Evolutionary conservation across 1,140 invertebrate genomes (phyloP), one percentile per base, ranked within the genome.

Genomic region (Pogonus chalceus): DNA sequence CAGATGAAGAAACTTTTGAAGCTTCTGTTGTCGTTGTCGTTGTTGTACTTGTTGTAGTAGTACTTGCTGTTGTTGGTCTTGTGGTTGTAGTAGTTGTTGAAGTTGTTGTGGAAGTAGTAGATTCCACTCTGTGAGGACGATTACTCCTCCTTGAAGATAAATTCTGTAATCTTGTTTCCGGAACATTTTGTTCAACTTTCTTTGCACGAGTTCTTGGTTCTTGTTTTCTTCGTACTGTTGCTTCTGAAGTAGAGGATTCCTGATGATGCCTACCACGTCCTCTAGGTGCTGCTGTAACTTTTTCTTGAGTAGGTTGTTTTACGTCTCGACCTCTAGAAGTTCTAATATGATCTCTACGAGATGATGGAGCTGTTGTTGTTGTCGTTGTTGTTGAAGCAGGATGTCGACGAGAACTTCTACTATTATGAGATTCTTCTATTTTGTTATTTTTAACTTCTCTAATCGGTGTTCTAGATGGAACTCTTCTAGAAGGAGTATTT

Each of bases 21-120:
- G 56, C 53, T 18, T 52, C 56, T 12, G 56, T 46, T 51, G 55
- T 59, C 9, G 43, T 21, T 2, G 49, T 26, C 1, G 52, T 60
- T 12, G 31, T 23, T 52, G 61, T 51, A 23, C 61, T 59, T 22
- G 58, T 49, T 20, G 59, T 55, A 20, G 65, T 67, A 0, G 66
- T 65, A 16, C 64, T 63, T 50, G 67, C 67, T 10, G 65, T 57
- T 12, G 65, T 66, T 35, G 68, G 66, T 35, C 65, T 31, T 31
- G 26, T 4, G 4, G 26, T 31, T 31, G 26, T 31, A 7, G 26
- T 31, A 4, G 26, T 14, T 31, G 7, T 31, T 7, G 26, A 7
- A 7, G 26, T 31, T 31, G 26, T 31, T 16, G 37, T 18, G 4
- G 37, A 12, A 18, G 37, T 43, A 10, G 37, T 43, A 43, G 9